phyloP scores from a whole-genome alignment of 2,113 vertebrate species.

The Oryzias celebensis region DNA sequence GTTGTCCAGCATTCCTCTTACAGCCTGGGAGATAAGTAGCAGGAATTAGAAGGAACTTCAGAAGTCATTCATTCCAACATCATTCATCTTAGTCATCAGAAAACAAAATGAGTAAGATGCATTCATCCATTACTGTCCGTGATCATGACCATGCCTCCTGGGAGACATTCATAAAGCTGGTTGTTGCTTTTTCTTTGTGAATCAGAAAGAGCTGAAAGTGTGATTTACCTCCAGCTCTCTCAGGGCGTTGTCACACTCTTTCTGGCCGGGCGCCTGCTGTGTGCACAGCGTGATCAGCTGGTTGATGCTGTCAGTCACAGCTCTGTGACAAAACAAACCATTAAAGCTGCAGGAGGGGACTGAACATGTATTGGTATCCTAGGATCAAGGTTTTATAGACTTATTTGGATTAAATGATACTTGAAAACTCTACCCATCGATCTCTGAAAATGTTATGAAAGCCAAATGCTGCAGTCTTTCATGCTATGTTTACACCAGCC shows the following conservation, averaged over 20 bases:
- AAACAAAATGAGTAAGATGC: background rate
- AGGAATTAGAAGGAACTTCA: background rate
- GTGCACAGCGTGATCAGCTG: conserved; percentile 96
- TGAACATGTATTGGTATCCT: too few relatives aligned
- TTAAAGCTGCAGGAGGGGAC: too few relatives aligned
- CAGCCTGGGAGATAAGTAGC: conserved; percentile 78
- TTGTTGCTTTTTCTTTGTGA: background rate
- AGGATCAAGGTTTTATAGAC: too few relatives aligned
- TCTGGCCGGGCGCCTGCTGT: conserved; percentile 96
- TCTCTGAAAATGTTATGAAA: too few relatives aligned
- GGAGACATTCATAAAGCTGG: background rate
- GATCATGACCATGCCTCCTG: background rate
- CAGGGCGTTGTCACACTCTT: conserved; percentile 98
- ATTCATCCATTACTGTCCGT: background rate
- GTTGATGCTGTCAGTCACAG: conserved; percentile 98
- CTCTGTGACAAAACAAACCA: conserved; percentile 74
- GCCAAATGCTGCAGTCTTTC: too few relatives aligned
- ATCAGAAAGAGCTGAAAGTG: background rate
- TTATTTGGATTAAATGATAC: too few relatives aligned
- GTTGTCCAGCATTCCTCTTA: conserved; percentile 94
- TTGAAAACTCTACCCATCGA: too few relatives aligned
- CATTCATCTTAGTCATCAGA: background rate
- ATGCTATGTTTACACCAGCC: too few relatives aligned
- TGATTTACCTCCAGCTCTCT: conserved; percentile 90
- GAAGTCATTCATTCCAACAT: background rate